phyloP scores from a whole-genome alignment of 2,888 invertebrate genomes.

The Melolontha melolontha region DNA sequence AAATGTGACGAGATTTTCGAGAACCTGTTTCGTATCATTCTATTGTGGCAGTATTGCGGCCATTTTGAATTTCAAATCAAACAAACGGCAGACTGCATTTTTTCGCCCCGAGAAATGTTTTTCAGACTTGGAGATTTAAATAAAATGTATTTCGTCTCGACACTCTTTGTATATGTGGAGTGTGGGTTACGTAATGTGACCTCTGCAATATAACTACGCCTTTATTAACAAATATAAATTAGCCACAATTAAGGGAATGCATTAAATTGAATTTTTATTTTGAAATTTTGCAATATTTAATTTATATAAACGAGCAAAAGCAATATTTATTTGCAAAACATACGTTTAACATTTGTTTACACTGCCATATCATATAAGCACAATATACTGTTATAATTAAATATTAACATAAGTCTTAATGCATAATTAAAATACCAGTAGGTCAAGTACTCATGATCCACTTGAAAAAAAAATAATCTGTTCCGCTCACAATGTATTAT shows the following conservation, averaged over 20 bases:
- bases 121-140: background rate
- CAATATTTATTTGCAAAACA: too few species aligned
- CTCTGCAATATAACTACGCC: conserved; percentile 15
- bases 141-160: background rate
- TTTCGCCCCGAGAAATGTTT: background rate
- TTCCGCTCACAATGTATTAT: too few species aligned
- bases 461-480: too few species aligned
- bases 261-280: conserved; percentile 7
- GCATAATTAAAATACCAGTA: too few species aligned
- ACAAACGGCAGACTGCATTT: conserved; percentile 7
- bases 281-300: background rate
- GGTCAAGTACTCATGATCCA: too few species aligned
- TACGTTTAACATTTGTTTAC: too few species aligned
- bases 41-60: conserved; percentile 6
- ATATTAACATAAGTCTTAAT: too few species aligned
- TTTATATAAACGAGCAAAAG: too few species aligned
- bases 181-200: conserved; percentile 24
- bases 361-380: too few species aligned
- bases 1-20: conserved; percentile 12
- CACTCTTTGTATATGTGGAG: background rate
- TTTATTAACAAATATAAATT: conserved; percentile 24
- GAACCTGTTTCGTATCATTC: conserved; percentile 19
- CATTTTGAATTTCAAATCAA: conserved; percentile 30
- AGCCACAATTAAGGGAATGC: conserved; percentile 18
- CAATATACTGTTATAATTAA: too few species aligned